A percentile compares a stretch with the other conserved stretches of the same genome.
These are phyloP conservation scores for Parotocinclus haroldoi DNA, from an alignment of 2,797 vertebrate species.

Conservation along the genomic window DNA sequence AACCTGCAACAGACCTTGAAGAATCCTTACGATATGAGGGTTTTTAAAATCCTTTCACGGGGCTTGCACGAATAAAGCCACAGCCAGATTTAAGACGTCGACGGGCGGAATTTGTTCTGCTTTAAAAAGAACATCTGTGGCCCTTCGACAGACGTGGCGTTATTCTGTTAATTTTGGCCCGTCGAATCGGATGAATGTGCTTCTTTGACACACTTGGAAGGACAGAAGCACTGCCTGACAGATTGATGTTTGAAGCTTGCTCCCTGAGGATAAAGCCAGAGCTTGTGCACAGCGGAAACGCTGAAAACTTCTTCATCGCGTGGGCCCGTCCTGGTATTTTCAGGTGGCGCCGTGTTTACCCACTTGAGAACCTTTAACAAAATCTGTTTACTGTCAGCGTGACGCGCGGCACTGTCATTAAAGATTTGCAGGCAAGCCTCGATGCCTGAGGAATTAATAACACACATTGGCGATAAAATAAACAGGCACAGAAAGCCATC, in stretches of 20 bases:
- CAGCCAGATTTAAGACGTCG: slow-evolving; percentile 20
- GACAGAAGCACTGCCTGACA: slow-evolving; percentile 26
- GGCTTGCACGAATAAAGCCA: slow-evolving; percentile 7
- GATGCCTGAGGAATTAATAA: slow-evolving; percentile 61
- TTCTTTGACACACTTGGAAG: slow-evolving; percentile 28
- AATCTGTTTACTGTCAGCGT: slow-evolving; percentile 43
- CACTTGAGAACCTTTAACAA: slow-evolving; percentile 43
- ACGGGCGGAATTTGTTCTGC: slow-evolving; percentile 12
- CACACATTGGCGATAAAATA: slow-evolving; percentile 61
- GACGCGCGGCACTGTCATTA: slow-evolving; percentile 56
- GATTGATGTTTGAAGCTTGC: slow-evolving; percentile 29
- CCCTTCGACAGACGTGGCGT: slow-evolving; percentile 10
- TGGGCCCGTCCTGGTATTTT: slow-evolving; percentile 27
- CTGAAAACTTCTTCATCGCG: slow-evolving; percentile 16
- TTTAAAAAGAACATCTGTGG: slow-evolving; percentile 37
- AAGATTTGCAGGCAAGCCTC: slow-evolving; percentile 49
- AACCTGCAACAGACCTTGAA: slow-evolving; percentile 12
- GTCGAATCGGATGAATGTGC: slow-evolving; percentile 27
- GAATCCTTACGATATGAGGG: slow-evolving; percentile 1
- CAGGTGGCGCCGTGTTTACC: slow-evolving; percentile 45
- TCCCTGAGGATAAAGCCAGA: slow-evolving; percentile 15
- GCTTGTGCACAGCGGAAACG: slow-evolving; percentile 18
- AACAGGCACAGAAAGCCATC: slow-evolving; percentile 66
- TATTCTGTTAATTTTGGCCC: slow-evolving; percentile 27
- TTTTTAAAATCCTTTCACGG: slow-evolving; percentile 12